Conservation (phyloP, 2,888 invertebrate genomes). For the Acrobasis consociella region DNA sequence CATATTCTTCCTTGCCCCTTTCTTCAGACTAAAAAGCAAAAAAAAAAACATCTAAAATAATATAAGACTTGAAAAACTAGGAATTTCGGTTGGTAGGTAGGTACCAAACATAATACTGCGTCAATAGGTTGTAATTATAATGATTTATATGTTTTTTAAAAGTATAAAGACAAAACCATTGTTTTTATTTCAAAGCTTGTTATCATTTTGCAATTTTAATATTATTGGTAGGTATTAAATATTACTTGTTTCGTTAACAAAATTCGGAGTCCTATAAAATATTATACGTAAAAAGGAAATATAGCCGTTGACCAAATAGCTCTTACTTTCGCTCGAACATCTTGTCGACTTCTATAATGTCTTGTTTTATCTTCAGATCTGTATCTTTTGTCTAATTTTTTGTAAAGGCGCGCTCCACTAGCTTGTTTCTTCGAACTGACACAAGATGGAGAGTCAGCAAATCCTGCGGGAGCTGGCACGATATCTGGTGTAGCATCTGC, state of each 20-base stretch:
- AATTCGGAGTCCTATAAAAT: no score
- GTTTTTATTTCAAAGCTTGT: no score
- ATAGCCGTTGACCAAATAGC: no score
- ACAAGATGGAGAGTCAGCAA: conserved; percentile 91
- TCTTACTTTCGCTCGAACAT: conserved; percentile 89
- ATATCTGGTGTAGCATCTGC: conserved; percentile 85
- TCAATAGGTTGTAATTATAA: no score
- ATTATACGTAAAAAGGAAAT: no score
- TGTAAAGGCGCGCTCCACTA: conserved; percentile 85
- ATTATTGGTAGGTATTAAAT: no score
- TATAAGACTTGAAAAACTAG: neutral
- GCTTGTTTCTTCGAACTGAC: conserved; percentile 59
- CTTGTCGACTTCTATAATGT: conserved; percentile 85
- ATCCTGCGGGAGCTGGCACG: conserved; percentile 94
- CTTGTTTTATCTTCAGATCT: conserved; percentile 89
- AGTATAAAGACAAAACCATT: no score
- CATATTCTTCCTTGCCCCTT: conserved; percentile 86
- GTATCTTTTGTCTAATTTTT: conserved; percentile 90
- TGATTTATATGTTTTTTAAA: no score
- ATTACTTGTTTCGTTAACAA: no score
- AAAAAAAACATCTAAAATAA: neutral
- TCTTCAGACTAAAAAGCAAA: conserved; percentile 84
- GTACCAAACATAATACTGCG: no score
- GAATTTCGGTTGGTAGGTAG: no score
- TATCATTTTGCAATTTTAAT: no score